Base-by-base conservation (phyloP, 2,888 invertebrate genomes). In the Stenoptilia bipunctidactyla region DNA sequence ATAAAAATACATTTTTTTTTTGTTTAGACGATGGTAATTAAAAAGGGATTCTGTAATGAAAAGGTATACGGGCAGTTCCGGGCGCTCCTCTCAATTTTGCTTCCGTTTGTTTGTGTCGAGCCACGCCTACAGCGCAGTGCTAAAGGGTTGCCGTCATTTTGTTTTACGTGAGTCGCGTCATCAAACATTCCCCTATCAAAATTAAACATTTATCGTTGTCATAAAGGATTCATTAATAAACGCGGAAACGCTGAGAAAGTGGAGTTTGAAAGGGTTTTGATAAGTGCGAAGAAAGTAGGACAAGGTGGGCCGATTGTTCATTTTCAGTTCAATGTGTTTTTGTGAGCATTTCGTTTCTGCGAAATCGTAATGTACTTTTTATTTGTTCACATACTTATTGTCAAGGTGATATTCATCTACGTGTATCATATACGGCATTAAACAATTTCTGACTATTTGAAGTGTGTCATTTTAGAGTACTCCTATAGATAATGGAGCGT, bases 11-110 rank as follows among this genome's bases (percentile, higher is more conserved):
- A 77, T 76, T 79, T 82, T 20, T 20, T n/a, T n/a, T 80, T 83
- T 79, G 74, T 80, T 79, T 72, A 67, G 73, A 66, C 68, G 70
- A 65, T 71, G 73, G 82, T 80, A 83, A 83, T 83, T 83, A 83
- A 83, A 83, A 82, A 76, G 80, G 82, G 82, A 80, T 82, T 77
- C 71, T 72, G 76, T 80, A 80, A 80, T 82, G 76, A 79, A 82
- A 83, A 82, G 80, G 80, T 83, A 82, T 76, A 77, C 76, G 69
- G 74, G 54, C 68, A 66, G 76, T 80, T 77, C 75, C 77, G 77
- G 76, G 65, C 68, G 72, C 74, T 79, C 69, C 76, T 80, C 80
- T 80, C 77, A 75, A 79, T 82, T 80, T 79, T 66, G 73, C 70
- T 76, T 79, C 77, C 77, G 77, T 76, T 75, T 77, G 80, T 80